Evolutionary conservation across 1,140 invertebrate genomes (phyloP).

Genomic region (Drosophila trapezifrons): DNA sequence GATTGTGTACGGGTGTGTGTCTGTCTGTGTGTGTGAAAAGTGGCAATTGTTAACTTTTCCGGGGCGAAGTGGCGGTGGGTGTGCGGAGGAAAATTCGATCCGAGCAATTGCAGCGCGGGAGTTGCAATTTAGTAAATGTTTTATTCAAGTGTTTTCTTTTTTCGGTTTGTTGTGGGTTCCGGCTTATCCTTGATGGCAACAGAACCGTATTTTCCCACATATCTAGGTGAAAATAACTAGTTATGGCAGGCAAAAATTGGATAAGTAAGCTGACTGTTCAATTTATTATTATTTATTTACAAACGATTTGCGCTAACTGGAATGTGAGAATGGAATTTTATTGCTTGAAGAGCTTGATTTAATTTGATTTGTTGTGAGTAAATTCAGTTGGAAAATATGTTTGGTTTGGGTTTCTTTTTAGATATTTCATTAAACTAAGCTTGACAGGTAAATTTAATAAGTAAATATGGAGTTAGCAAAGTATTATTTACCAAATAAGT

Average conservation of each 20-base stretch:
- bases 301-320: constrained; percentile 8
- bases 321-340: neutral
- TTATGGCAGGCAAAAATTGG: constrained; percentile 24
- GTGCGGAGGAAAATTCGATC: constrained; percentile 26
- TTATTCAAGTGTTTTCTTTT: constrained; percentile 44
- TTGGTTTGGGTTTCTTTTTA: neutral
- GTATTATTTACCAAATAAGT: no score
- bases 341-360: neutral
- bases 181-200: constrained; percentile 24
- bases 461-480: no score
- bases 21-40: constrained; percentile 30
- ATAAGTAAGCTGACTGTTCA: constrained; percentile 24
- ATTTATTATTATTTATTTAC: constrained; percentile 27
- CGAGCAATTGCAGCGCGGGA: constrained; percentile 38
- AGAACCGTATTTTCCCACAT: constrained; percentile 32
- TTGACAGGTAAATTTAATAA: neutral
- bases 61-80: constrained; percentile 1
- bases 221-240: constrained; percentile 23
- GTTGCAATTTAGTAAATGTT: constrained; percentile 48
- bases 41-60: constrained; percentile 47
- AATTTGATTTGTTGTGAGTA: neutral
- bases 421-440: neutral
- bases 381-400: neutral
- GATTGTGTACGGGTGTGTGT: constrained; percentile 25
- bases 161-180: constrained; percentile 36